Base-by-base conservation (phyloP, 2,113 vertebrate genomes). In the Tachycineta bicolor region DNA sequence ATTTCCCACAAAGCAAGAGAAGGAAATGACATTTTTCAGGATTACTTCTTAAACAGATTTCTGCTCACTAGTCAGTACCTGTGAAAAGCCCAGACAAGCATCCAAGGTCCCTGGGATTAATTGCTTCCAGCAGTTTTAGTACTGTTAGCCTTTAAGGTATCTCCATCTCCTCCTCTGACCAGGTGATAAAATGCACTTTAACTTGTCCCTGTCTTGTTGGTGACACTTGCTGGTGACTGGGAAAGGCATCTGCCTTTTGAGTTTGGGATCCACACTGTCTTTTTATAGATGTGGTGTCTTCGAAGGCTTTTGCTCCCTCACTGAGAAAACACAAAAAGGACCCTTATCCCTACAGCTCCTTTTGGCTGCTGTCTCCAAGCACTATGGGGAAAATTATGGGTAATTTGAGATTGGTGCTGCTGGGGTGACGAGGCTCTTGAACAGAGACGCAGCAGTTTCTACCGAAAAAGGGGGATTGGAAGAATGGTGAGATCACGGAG, bases 181-280 rank as follows among this genome's bases (percentile, higher is more conserved):
- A 5, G 37, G 70, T 78, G 90, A 47, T 47, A 55, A 5, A 31
- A 86, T 56, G 94, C 94, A 96, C 95, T 96, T 95, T 86, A 95
- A 87, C 39, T 67, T 69, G 53, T 90, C 63, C 85, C 47, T 93
- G 71, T 91, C 47, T 47, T 44, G 29, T 28, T 49, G 8, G 28
- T 41, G 37, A 52, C 49, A 11, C 5, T 7, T 64, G 49, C 50
- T 47, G 37, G 43, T 86, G 79, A 33, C 59, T 18, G 69, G n/a
- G 63, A 77, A 77, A 17, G 63, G 58, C 28, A 25, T 18, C 64
- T 86, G 79, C 59, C 73, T 84, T 62, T 52, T 25, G 50, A 50
- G 10, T 68, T 74, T 60, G 81, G 46, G 62, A 64, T 78, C 60
- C 52, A 37, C 28, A 1, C 18, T 2, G 33, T 7, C n/a, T 73